A percentile compares a stretch with the other conserved stretches of the same genome.
Evolutionary conservation across 2,113 vertebrate species (phyloP).

Genomic region (Nothobranchius kuhntae): DNA sequence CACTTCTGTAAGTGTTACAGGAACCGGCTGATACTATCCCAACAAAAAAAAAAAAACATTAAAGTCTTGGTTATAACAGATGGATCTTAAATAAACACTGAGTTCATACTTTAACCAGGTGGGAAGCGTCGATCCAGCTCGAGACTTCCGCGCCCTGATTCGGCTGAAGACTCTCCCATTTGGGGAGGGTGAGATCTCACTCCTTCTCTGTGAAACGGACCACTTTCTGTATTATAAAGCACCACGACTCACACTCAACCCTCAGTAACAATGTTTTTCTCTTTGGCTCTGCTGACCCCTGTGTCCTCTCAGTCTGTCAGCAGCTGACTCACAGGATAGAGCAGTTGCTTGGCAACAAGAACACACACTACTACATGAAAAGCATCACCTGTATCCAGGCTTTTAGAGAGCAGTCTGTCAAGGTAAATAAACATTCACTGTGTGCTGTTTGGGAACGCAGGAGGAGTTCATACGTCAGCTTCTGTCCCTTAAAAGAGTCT

Average conservation of each 20-base stretch:
- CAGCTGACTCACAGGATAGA: slow-evolving; percentile 88
- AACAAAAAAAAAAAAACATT: neutral
- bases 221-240: neutral
- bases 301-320: slow-evolving; percentile 83
- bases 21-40: neutral
- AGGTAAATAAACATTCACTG: slow-evolving; percentile 80
- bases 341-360: slow-evolving; percentile 90
- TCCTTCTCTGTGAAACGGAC: neutral
- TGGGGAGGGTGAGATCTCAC: slow-evolving; percentile 82
- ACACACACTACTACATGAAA: slow-evolving; percentile 89
- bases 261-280: slow-evolving; percentile 40
- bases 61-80: slow-evolving; percentile 7
- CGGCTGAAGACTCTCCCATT: slow-evolving; percentile 85
- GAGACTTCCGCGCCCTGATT: slow-evolving; percentile 86
- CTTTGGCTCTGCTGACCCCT: slow-evolving; percentile 56
- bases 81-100: slow-evolving; percentile 2
- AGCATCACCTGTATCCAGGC: slow-evolving; percentile 86
- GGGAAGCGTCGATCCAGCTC: slow-evolving; percentile 88
- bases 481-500: slow-evolving; percentile 14
- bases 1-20: slow-evolving; percentile 82
- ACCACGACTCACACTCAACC: slow-evolving; percentile 21
- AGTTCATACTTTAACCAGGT: slow-evolving; percentile 80
- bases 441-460: slow-evolving; percentile 7
- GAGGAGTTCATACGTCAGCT: slow-evolving; percentile 9
- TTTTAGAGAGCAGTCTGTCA: slow-evolving; percentile 89